Conservation (phyloP, 2,797 vertebrate species). For the Benthosema pterotum region DNA sequence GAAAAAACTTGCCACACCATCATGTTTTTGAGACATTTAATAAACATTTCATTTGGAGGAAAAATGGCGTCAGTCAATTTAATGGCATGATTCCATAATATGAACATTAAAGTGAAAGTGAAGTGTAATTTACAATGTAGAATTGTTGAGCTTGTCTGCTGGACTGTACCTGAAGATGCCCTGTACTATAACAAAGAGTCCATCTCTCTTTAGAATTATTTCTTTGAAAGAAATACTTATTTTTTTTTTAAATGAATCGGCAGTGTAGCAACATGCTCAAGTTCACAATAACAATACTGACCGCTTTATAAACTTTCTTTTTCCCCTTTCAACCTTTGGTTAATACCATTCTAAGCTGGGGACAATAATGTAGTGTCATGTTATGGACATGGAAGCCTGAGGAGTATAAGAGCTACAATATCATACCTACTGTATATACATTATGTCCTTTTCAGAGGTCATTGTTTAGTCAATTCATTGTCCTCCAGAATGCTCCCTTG, state of each 20-base stretch:
- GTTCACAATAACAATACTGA: no score
- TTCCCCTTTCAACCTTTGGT: not conserved
- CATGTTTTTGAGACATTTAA: not conserved
- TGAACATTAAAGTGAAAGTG: not conserved
- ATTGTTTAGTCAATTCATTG: constrained; percentile 1
- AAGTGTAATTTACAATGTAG: not conserved
- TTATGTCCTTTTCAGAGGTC: constrained; percentile 8
- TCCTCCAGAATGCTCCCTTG: constrained; percentile 4
- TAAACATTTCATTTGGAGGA: not conserved
- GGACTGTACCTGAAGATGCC: not conserved
- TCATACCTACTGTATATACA: constrained; percentile 50
- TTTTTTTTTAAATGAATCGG: not conserved
- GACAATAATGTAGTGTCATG: constrained; percentile 10
- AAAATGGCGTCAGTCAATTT: not conserved
- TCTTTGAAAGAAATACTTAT: not conserved
- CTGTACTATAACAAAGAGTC: not conserved
- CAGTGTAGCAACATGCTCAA: not conserved
- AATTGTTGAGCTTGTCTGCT: not conserved
- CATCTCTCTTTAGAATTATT: not conserved
- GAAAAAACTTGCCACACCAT: not conserved
- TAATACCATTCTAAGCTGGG: constrained; percentile 35
- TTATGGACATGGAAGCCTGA: constrained; percentile 29
- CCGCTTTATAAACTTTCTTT: no score
- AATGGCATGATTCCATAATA: not conserved
- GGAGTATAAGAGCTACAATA: constrained; percentile 41